Evolutionary conservation across 37 sponge, comb jelly and placozoan species (phyloP).

Genomic region (Bolinopsis microptera): DNA sequence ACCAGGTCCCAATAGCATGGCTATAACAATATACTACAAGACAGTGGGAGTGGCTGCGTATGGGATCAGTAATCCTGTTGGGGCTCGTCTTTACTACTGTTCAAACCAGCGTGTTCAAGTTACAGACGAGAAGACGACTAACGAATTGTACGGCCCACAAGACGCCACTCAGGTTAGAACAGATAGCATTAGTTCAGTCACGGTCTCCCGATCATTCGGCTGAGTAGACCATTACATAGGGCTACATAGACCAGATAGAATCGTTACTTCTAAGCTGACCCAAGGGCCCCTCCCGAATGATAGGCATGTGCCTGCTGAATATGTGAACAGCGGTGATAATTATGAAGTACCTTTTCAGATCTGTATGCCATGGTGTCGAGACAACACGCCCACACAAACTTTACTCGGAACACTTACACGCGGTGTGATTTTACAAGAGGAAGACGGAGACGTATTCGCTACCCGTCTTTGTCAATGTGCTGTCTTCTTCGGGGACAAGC

Average conservation of each 20-base stretch:
- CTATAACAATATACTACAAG: conserved; percentile 66
- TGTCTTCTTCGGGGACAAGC: conserved; percentile 57
- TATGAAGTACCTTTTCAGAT: neutral
- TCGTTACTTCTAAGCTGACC: no score
- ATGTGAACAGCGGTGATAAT: no score
- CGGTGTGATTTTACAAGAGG: conserved; percentile 53
- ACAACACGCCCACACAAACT: conserved; percentile 63
- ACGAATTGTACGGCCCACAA: conserved; percentile 54
- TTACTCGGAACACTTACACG: conserved; percentile 48
- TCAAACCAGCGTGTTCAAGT: conserved; percentile 36
- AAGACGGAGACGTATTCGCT: conserved; percentile 53
- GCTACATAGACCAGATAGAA: no score
- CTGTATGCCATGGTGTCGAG: conserved; percentile 51
- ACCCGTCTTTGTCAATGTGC: conserved; percentile 60
- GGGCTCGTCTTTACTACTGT: conserved; percentile 66
- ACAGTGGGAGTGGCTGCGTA: conserved; percentile 66
- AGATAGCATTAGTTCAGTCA: neutral
- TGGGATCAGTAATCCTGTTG: conserved; percentile 56
- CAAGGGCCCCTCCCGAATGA: no score
- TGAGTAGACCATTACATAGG: neutral
- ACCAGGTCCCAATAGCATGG: conserved; percentile 64
- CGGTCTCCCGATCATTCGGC: no score
- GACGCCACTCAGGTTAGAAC: conserved; percentile 24
- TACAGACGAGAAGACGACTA: conserved; percentile 50
- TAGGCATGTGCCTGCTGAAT: no score